Conservation (phyloP, 2,797 vertebrate genomes). For the Semotilus atromaculatus region DNA sequence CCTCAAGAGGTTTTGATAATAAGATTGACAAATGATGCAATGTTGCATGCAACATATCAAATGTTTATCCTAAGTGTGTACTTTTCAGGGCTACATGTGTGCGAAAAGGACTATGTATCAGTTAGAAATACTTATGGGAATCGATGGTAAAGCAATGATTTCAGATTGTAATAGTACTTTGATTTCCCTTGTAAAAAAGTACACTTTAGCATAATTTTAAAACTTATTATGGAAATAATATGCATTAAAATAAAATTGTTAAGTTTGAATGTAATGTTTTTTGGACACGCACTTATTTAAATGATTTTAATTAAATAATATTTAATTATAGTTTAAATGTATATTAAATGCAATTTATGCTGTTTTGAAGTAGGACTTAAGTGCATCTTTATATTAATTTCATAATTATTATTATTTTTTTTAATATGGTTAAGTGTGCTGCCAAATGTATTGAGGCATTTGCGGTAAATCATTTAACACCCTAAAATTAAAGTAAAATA, state of each 20-base stretch:
- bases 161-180: background rate
- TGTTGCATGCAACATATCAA: background rate
- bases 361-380: too few relatives aligned
- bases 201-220: background rate
- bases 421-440: background rate
- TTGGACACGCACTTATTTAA: background rate
- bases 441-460: background rate
- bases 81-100: background rate
- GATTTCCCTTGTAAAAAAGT: background rate
- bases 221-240: background rate
- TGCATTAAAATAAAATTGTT: background rate
- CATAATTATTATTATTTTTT: background rate
- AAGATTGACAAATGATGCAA: background rate
- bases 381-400: background rate
- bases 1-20: background rate
- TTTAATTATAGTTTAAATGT: background rate
- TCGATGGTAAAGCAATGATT: background rate
- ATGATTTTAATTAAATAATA: background rate
- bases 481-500: background rate
- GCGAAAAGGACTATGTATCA: background rate
- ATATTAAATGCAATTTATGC: background rate
- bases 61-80: background rate
- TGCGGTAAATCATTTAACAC: background rate
- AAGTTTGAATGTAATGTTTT: background rate
- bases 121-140: background rate